Evolutionary conservation across 2,113 vertebrate species (phyloP).

Genomic region (Scomber japonicus): DNA sequence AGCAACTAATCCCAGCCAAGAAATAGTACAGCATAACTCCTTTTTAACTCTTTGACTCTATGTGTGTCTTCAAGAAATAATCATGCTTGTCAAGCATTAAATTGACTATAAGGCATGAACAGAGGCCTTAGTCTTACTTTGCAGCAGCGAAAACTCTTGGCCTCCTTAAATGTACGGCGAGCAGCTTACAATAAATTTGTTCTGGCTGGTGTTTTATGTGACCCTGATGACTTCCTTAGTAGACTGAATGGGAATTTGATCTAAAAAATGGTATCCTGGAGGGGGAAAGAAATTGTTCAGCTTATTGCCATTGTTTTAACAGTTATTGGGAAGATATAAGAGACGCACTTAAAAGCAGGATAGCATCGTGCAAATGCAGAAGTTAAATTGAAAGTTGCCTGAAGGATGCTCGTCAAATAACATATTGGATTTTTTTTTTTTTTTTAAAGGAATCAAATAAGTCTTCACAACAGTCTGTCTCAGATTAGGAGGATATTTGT

Average conservation of each 20-base stretch:
- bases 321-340: slow-evolving; percentile 10
- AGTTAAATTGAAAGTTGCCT: slow-evolving; percentile 21
- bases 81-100: too few species aligned
- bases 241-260: slow-evolving; percentile 8
- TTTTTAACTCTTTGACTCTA: too few species aligned
- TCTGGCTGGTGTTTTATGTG: slow-evolving; percentile 18
- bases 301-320: slow-evolving; percentile 17
- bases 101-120: too few species aligned
- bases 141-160: too few species aligned
- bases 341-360: not conserved
- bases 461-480: slow-evolving; percentile 28
- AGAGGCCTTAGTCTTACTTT: too few species aligned
- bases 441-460: slow-evolving; percentile 49
- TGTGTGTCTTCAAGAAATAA: too few species aligned
- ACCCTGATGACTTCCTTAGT: not conserved
- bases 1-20: too few species aligned
- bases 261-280: slow-evolving; percentile 13
- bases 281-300: slow-evolving; percentile 9
- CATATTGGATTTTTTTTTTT: not conserved
- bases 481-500: slow-evolving; percentile 42
- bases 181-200: slow-evolving; percentile 4
- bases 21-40: too few species aligned
- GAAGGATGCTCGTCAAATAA: slow-evolving; percentile 35
- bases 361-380: not conserved
- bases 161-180: not conserved